Percentiles rank a stretch among this genome's conserved stretches.
Evolutionary conservation across 2,797 vertebrate genomes (phyloP).

Genomic region (Channa striata): DNA sequence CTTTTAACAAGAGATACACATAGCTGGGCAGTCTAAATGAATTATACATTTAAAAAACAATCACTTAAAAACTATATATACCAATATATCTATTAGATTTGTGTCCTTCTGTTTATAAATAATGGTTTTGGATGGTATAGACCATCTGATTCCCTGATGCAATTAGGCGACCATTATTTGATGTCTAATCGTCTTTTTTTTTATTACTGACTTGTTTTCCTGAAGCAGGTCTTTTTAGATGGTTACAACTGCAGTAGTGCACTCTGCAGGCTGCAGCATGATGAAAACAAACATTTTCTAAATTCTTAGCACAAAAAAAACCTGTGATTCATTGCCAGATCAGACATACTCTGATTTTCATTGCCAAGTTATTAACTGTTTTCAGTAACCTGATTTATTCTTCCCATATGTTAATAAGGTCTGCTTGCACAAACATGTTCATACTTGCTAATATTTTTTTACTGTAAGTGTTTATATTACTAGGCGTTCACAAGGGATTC

Average conservation of each 20-base stretch:
- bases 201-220: conserved; percentile 75
- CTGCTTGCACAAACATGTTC: conserved; percentile 56
- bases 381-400: conserved; percentile 48
- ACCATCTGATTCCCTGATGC: no score
- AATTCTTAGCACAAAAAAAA: conserved; percentile 56
- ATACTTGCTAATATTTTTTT: conserved; percentile 45
- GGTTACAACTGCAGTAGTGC: conserved; percentile 76
- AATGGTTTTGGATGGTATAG: no score
- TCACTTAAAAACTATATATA: no score
- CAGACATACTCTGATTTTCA: conserved; percentile 37
- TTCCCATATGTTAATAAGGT: conserved; percentile 74
- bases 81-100: no score
- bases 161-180: conserved; percentile 65
- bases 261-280: conserved; percentile 23
- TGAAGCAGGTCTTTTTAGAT: conserved; percentile 60
- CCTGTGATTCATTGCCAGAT: conserved; percentile 41
- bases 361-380: conserved; percentile 57
- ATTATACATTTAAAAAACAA: no score
- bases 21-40: no score
- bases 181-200: conserved; percentile 76
- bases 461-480: conserved; percentile 26
- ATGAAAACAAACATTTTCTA: conserved; percentile 34
- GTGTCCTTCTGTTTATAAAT: no score
- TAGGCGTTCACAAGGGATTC: conserved; percentile 14
- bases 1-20: no score